These are phyloP conservation scores for Strongylocentrotus purpuratus DNA, from an alignment of 35 echinoderm and acorn worm genomes.

Conservation along the genomic window DNA sequence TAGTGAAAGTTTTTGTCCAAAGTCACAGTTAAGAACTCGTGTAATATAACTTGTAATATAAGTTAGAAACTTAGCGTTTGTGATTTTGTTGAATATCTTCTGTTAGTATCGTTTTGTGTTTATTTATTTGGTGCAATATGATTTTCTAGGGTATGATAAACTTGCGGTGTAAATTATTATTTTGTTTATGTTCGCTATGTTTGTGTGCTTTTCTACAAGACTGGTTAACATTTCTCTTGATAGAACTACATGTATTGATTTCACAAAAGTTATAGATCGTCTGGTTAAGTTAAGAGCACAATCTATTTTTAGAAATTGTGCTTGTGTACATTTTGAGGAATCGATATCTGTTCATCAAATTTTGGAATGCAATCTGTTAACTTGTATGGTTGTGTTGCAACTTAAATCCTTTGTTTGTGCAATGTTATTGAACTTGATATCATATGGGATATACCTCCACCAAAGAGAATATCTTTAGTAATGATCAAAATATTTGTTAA, in stretches of 20 bases:
- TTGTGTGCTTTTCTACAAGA: not conserved
- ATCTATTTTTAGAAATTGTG: not conserved
- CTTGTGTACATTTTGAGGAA: not conserved
- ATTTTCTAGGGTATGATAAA: not conserved
- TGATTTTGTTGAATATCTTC: not conserved
- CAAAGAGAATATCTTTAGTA: not conserved
- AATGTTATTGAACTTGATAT: not conserved
- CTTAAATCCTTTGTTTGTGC: not conserved
- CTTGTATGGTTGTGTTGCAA: not conserved
- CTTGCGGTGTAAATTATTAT: not conserved
- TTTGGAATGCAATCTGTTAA: not conserved
- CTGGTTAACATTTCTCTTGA: not conserved
- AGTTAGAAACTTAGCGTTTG: not conserved
- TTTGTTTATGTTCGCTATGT: not conserved
- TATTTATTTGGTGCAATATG: constrained; percentile 17
- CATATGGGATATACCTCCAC: not conserved
- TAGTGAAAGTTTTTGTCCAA: not conserved
- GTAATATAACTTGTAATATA: not conserved
- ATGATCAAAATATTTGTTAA: too few species aligned
- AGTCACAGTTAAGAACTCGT: not conserved
- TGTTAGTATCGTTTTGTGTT: not conserved
- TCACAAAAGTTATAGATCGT: not conserved
- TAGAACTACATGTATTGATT: not conserved
- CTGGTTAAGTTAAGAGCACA: not conserved
- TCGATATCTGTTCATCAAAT: not conserved